Percentiles rank a stretch among this genome's conserved stretches.
phyloP scores from a whole-genome alignment of 2,888 invertebrate species.

The Leucoptera coffeella region DNA sequence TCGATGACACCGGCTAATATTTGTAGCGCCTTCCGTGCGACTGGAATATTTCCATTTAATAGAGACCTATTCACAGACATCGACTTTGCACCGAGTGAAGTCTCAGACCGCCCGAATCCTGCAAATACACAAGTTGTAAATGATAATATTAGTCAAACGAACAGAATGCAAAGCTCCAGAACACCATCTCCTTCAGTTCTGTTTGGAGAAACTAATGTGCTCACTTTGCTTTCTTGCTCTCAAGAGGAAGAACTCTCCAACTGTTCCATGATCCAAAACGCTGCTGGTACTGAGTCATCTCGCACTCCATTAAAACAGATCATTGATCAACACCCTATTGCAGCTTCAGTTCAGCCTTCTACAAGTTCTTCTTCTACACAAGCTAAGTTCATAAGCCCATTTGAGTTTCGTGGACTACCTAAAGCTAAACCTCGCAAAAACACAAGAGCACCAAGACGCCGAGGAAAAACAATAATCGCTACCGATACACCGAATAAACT shows the following conservation, averaged over 20 bases:
- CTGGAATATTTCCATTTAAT: slow-evolving; percentile 10
- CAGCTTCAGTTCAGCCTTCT: no score
- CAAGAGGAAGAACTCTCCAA: neutral
- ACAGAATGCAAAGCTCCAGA: no score
- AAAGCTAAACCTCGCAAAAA: slow-evolving; percentile 2
- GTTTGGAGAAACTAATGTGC: no score
- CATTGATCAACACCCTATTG: no score
- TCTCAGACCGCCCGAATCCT: slow-evolving; percentile 5
- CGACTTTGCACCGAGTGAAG: slow-evolving; percentile 7
- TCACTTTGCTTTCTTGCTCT: neutral
- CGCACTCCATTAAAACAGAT: no score
- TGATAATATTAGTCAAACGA: no score
- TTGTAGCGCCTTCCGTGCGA: slow-evolving; percentile 7
- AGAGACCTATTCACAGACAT: slow-evolving; percentile 8
- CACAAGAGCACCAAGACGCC: slow-evolving; percentile 3
- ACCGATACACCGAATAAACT: slow-evolving; percentile 6
- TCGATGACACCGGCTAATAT: slow-evolving; percentile 14
- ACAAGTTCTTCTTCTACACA: slow-evolving; percentile 1
- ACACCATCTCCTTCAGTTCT: no score
- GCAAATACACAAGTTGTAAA: no score
- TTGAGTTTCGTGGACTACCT: slow-evolving; percentile 1
- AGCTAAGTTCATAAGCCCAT: neutral
- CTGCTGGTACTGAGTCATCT: no score
- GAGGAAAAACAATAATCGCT: slow-evolving; percentile 4
- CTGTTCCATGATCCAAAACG: neutral